Conservation (phyloP, 2,888 invertebrate species). For the Phaonia tiefii region DNA sequence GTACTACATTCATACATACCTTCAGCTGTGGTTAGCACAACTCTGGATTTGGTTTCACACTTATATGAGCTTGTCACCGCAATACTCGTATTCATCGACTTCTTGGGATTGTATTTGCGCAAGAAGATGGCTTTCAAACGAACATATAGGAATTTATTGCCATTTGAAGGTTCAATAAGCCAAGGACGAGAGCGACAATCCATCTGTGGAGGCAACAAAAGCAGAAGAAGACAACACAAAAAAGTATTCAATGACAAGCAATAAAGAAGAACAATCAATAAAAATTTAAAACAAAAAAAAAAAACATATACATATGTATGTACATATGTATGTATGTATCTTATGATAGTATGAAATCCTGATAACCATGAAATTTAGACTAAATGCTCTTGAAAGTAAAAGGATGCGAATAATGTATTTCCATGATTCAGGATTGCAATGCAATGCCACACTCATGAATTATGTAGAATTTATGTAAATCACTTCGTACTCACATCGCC, state of each 20-base stretch:
- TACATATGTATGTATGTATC: too few relatives aligned
- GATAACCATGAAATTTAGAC: neutral
- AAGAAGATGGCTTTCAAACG: slow-evolving; percentile 86
- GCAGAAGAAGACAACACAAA: neutral
- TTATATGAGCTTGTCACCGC: slow-evolving; percentile 82
- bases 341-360: neutral
- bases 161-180: slow-evolving; percentile 88
- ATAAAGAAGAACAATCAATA: slow-evolving; percentile 3
- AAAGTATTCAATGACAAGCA: slow-evolving; percentile 10
- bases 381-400: neutral
- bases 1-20: slow-evolving; percentile 74
- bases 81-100: slow-evolving; percentile 83
- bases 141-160: slow-evolving; percentile 88
- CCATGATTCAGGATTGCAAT: too few relatives aligned
- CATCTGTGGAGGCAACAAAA: slow-evolving; percentile 82
- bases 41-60: slow-evolving; percentile 89
- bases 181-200: slow-evolving; percentile 91
- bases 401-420: too few relatives aligned
- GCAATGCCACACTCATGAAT: too few relatives aligned
- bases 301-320: too few relatives aligned
- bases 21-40: slow-evolving; percentile 88
- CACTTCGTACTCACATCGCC: slow-evolving; percentile 77
- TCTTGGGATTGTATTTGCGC: slow-evolving; percentile 80
- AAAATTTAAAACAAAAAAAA: slow-evolving; percentile 20
- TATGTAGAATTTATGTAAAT: too few relatives aligned